These are phyloP conservation scores for Somateria mollissima DNA, from an alignment of 2,797 vertebrate genomes.

Conservation along the genomic window DNA sequence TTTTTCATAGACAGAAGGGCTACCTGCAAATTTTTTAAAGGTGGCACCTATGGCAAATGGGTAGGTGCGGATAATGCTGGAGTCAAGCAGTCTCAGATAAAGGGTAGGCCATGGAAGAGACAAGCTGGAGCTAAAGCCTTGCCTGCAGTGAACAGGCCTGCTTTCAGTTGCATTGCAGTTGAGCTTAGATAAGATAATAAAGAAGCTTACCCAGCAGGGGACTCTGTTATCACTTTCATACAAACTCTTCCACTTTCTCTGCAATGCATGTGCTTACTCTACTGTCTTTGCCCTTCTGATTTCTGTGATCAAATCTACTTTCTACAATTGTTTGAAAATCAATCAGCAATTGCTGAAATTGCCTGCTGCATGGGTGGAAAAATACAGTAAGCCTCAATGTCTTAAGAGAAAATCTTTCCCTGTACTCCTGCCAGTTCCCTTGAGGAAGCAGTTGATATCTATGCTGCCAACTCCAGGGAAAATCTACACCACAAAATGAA, in stretches of 20 bases:
- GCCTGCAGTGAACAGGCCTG: not conserved
- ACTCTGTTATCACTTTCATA: not conserved
- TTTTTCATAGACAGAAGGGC: not conserved
- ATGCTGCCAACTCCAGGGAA: not conserved
- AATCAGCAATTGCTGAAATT: slow-evolving; percentile 28
- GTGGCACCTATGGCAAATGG: not conserved
- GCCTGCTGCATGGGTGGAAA: not conserved
- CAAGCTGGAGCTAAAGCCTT: not conserved
- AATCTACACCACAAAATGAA: not conserved
- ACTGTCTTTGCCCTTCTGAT: not conserved
- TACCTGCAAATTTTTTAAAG: not conserved
- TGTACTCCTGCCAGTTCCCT: not conserved
- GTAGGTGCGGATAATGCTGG: not conserved
- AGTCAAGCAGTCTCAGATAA: not conserved
- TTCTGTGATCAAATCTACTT: not conserved
- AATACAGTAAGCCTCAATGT: not conserved
- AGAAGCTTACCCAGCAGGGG: slow-evolving; percentile 26
- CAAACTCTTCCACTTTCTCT: not conserved
- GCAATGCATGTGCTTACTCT: not conserved
- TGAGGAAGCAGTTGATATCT: not conserved
- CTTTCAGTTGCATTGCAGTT: not conserved
- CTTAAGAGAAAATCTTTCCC: not conserved
- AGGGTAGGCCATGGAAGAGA: not conserved
- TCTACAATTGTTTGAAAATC: slow-evolving; percentile 27
- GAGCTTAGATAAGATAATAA: not conserved